Percentiles rank a stretch among this genome's conserved stretches.
Conservation (phyloP, 2,888 invertebrate species). For the Eilema griseolum region DNA sequence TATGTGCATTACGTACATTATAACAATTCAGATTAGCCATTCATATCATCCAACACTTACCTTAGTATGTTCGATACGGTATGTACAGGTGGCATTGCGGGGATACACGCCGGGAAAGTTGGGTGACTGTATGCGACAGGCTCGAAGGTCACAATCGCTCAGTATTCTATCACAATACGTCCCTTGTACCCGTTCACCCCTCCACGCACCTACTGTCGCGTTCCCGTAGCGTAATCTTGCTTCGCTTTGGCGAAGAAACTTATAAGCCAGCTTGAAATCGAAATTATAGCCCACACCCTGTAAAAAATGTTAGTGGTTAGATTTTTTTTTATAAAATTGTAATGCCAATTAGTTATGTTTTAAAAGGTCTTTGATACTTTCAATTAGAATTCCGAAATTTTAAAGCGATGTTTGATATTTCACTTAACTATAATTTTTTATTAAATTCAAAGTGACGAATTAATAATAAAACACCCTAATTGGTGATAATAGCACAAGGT, state of each 20-base stretch:
- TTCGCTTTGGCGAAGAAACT: slow-evolving; percentile 92
- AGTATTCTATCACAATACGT: slow-evolving; percentile 94
- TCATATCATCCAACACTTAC: slow-evolving; percentile 55
- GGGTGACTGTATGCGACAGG: slow-evolving; percentile 93
- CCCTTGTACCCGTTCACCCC: slow-evolving; percentile 91
- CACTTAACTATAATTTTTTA: too few relatives aligned
- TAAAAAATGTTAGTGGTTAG: slow-evolving; percentile 20
- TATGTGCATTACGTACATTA: too few relatives aligned
- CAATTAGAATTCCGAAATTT: not conserved
- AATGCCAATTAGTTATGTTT: not conserved
- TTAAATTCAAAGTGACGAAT: not conserved
- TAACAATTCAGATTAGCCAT: not conserved
- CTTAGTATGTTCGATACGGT: slow-evolving; percentile 89
- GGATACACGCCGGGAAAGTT: slow-evolving; percentile 97
- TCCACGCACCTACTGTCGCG: slow-evolving; percentile 90
- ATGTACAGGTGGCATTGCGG: slow-evolving; percentile 94
- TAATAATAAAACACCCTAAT: not conserved
- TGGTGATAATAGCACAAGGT: not conserved
- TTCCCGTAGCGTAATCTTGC: slow-evolving; percentile 93
- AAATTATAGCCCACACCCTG: slow-evolving; percentile 93
- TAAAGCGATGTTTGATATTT: not conserved
- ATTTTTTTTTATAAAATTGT: not conserved
- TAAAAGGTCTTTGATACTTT: not conserved
- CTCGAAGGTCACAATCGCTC: slow-evolving; percentile 91
- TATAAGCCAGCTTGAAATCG: slow-evolving; percentile 94